These are phyloP conservation scores for Itoplectis maculator DNA, from an alignment of 2,888 invertebrate genomes.

Conservation along the genomic window DNA sequence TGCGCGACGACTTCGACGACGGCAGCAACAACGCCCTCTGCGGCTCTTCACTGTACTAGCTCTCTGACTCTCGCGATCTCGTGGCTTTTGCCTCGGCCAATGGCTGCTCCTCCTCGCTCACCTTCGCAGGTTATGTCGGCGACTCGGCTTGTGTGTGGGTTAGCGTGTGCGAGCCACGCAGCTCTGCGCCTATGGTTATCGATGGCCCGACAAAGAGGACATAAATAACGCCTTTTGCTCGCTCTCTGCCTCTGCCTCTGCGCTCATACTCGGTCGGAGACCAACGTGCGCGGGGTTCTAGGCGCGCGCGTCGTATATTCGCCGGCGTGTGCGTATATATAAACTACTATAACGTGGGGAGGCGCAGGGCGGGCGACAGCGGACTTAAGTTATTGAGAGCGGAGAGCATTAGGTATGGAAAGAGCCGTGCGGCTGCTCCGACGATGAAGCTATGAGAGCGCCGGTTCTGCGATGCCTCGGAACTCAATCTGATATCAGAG, in stretches of 20 bases:
- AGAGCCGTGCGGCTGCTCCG: conserved; percentile 1
- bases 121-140: background rate
- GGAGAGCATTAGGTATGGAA: conserved; percentile 11
- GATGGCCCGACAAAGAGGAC: conserved; percentile 82
- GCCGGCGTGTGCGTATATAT: conserved; percentile 16
- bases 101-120: conserved; percentile 22
- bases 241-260: conserved; percentile 37
- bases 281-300: conserved; percentile 42
- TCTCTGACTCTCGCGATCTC: conserved; percentile 19
- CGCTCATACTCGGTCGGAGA: conserved; percentile 46
- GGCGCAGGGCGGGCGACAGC: conserved; percentile 3
- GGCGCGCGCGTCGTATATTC: conserved; percentile 14
- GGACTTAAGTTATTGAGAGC: conserved; percentile 56
- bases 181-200: conserved; percentile 73
- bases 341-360: background rate
- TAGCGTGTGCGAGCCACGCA: conserved; percentile 44
- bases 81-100: conserved; percentile 34
- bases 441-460: conserved; percentile 53
- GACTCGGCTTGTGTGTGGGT: background rate
- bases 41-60: background rate
- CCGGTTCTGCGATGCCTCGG: conserved; percentile 18
- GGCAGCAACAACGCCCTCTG: conserved; percentile 21
- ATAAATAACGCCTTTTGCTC: conserved; percentile 77
- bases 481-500: conserved; percentile 29
- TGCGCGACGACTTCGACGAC: conserved; percentile 31